A percentile compares a stretch with the other conserved stretches of the same genome.
These are phyloP conservation scores for Philonicus albiceps DNA, from an alignment of 2,888 invertebrate genomes.

Conservation along the genomic window DNA sequence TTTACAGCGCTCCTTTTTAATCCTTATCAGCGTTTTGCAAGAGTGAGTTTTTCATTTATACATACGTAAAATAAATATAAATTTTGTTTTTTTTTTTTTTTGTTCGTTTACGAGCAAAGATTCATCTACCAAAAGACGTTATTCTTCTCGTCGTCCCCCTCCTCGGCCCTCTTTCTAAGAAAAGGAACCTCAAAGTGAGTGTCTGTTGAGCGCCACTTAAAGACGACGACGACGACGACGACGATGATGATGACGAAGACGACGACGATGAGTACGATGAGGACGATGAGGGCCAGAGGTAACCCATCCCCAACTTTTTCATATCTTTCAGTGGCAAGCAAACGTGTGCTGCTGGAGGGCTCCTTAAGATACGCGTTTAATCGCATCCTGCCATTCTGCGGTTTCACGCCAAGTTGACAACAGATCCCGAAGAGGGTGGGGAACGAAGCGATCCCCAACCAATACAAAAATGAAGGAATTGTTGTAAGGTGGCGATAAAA, in stretches of 20 bases:
- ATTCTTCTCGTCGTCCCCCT: not conserved
- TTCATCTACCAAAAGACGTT: not conserved
- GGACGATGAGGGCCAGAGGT: not conserved
- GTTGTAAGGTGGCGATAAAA: not conserved
- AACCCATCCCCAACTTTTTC: not conserved
- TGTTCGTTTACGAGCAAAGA: not conserved
- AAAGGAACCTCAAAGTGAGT: not conserved
- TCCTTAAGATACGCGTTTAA: not conserved
- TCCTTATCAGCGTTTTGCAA: conserved; percentile 29
- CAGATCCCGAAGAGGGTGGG: not conserved
- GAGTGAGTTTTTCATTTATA: not conserved
- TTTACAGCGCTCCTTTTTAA: not conserved
- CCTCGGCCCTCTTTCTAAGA: not conserved
- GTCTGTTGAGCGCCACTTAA: not conserved
- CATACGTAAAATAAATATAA: not conserved
- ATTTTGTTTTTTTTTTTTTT: not conserved
- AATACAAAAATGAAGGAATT: not conserved
- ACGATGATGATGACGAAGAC: not conserved
- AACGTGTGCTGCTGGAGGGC: not conserved
- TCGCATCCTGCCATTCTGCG: not conserved
- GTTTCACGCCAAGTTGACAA: not conserved
- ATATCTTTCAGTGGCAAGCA: not conserved
- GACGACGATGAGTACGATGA: not conserved
- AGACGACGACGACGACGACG: not conserved
- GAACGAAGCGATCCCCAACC: not conserved